Conservation (phyloP, 2,113 vertebrate species). For the Catharus fuscescens region DNA sequence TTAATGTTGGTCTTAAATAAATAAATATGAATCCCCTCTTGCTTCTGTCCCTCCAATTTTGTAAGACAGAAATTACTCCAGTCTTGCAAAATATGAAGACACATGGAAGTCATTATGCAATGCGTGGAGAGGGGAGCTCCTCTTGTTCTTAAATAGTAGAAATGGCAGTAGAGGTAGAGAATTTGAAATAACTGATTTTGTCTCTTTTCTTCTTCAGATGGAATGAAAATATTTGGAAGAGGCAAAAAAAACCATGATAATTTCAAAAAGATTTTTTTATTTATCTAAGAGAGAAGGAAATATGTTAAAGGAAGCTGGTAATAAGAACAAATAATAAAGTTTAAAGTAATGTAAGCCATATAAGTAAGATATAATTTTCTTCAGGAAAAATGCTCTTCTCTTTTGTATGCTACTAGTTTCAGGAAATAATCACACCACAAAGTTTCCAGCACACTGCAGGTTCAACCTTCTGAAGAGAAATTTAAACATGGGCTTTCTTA, state of each 20-base stretch:
- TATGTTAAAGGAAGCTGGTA: background rate
- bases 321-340: background rate
- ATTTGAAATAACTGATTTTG: background rate
- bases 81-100: background rate
- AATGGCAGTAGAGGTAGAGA: background rate
- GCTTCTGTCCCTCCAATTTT: background rate
- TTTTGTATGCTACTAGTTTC: background rate
- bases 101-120: background rate
- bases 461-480: background rate
- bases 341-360: background rate
- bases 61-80: background rate
- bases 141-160: background rate
- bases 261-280: background rate
- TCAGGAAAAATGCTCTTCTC: background rate
- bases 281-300: background rate
- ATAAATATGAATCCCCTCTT: background rate
- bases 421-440: background rate
- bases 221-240: background rate
- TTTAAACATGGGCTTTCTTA: background rate
- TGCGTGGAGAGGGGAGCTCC: background rate
- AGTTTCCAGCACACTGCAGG: background rate
- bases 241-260: background rate
- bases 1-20: background rate
- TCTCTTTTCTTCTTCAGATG: background rate
- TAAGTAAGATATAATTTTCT: background rate